Conservation (phyloP, 1,140 invertebrate genomes). For the Drosophila nikananu region DNA sequence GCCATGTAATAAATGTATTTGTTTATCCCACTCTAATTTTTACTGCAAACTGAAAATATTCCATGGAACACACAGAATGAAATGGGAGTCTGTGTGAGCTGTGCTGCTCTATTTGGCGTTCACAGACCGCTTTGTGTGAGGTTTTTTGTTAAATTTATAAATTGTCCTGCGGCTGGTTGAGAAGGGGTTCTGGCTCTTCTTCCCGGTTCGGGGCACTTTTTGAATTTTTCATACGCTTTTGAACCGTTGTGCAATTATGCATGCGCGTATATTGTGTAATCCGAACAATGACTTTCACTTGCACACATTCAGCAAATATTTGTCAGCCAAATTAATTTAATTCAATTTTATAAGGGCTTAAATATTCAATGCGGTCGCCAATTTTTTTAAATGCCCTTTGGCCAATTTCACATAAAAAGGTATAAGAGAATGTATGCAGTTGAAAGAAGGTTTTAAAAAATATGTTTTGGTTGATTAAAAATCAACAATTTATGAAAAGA, state of each 20-base stretch:
- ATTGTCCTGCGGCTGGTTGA: conserved; percentile 73
- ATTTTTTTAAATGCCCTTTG: not conserved
- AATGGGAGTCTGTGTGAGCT: not conserved
- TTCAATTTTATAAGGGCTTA: conserved; percentile 3
- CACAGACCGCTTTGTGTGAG: conserved; percentile 60
- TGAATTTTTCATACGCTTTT: conserved; percentile 42
- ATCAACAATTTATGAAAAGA: not conserved
- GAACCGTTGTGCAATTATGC: conserved; percentile 30
- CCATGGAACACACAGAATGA: conserved; percentile 19
- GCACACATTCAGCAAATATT: conserved; percentile 18
- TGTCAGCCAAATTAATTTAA: conserved; percentile 36
- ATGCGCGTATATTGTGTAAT: conserved; percentile 25
- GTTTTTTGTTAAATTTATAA: conserved; percentile 71
- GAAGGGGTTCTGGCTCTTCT: conserved; percentile 12
- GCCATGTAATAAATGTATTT: conserved; percentile 83
- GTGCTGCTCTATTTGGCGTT: conserved; percentile 55
- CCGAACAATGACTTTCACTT: conserved; percentile 46
- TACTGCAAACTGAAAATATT: conserved; percentile 69
- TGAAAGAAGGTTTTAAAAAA: too few species aligned
- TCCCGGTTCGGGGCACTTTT: conserved; percentile 12
- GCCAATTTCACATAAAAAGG: not conserved
- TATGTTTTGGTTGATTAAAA: not conserved
- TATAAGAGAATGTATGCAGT: too few species aligned
- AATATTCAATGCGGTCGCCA: conserved; percentile 12
- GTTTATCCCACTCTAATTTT: conserved; percentile 81